Percentiles rank a stretch among this genome's conserved stretches.
Evolutionary conservation across 2,797 vertebrate genomes (phyloP).

Genomic region (Acestrorhynchus altus): DNA sequence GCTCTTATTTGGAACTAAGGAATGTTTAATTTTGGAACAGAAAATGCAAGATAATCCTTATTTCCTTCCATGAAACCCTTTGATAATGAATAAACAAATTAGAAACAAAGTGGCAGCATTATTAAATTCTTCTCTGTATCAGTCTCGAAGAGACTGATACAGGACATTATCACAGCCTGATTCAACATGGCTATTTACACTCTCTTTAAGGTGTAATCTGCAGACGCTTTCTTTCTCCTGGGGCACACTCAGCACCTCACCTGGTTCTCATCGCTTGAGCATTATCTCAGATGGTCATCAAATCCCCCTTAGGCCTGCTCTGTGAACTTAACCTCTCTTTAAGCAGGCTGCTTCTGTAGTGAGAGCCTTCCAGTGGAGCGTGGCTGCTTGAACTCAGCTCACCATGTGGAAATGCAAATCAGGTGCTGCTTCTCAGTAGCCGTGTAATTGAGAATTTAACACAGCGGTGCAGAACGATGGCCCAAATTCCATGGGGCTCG

Average conservation of each 20-base stretch:
- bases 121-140: constrained; percentile 31
- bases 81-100: constrained; percentile 37
- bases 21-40: constrained; percentile 16
- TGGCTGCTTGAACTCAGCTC: neutral
- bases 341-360: constrained; percentile 12
- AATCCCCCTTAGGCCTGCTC: constrained; percentile 34
- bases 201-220: constrained; percentile 27
- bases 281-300: constrained; percentile 36
- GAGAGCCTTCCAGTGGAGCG: neutral
- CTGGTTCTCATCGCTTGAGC: constrained; percentile 36
- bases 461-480: constrained; percentile 47
- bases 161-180: constrained; percentile 1
- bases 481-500: neutral
- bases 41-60: constrained; percentile 18
- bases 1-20: neutral
- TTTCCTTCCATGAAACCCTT: constrained; percentile 15
- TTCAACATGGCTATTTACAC: constrained; percentile 21
- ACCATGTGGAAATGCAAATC: constrained; percentile 63
- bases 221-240: neutral
- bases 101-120: constrained; percentile 5
- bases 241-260: constrained; percentile 7
- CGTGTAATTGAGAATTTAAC: constrained; percentile 65
- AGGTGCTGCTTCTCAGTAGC: constrained; percentile 61
- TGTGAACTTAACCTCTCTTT: constrained; percentile 36
- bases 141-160: neutral